These are phyloP conservation scores for Sinhomidia bicolor DNA, from an alignment of 2,888 invertebrate species.

Conservation along the genomic window DNA sequence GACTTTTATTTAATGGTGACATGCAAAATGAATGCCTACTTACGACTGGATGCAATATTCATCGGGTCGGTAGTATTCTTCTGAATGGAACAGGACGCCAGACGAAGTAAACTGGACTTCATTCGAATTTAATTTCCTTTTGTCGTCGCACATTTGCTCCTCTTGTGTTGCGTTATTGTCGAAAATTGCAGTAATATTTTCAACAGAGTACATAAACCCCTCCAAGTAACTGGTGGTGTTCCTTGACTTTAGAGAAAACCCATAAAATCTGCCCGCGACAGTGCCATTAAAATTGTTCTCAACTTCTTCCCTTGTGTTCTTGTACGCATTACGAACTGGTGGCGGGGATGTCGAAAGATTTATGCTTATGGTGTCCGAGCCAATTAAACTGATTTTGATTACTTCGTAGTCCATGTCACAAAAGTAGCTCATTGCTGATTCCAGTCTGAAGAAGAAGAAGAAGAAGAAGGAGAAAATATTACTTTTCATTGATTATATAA, in stretches of 20 bases:
- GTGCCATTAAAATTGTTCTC: background rate
- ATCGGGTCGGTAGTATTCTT: slow-evolving; percentile 54
- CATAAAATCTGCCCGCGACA: background rate
- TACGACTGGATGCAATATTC: slow-evolving; percentile 68
- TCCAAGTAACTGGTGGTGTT: slow-evolving; percentile 42
- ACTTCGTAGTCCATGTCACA: slow-evolving; percentile 49
- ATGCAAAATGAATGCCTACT: slow-evolving; percentile 17
- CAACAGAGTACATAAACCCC: slow-evolving; percentile 60
- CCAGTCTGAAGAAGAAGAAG: too few relatives aligned
- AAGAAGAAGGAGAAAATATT: slow-evolving; percentile 32
- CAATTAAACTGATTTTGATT: slow-evolving; percentile 63
- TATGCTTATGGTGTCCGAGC: slow-evolving; percentile 9
- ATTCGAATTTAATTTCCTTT: slow-evolving; percentile 54
- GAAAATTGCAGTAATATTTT: slow-evolving; percentile 49
- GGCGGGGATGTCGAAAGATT: background rate
- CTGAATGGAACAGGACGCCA: slow-evolving; percentile 47
- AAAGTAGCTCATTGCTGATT: background rate
- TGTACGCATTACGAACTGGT: background rate
- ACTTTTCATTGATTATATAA: slow-evolving; percentile 12
- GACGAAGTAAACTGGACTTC: slow-evolving; percentile 58
- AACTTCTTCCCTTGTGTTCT: background rate
- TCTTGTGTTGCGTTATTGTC: background rate
- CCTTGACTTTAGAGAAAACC: slow-evolving; percentile 22
- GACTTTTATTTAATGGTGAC: background rate
- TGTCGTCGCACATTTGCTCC: background rate